Base-by-base conservation (phyloP, 1,140 invertebrate genomes). In the Drosophila tristis region DNA sequence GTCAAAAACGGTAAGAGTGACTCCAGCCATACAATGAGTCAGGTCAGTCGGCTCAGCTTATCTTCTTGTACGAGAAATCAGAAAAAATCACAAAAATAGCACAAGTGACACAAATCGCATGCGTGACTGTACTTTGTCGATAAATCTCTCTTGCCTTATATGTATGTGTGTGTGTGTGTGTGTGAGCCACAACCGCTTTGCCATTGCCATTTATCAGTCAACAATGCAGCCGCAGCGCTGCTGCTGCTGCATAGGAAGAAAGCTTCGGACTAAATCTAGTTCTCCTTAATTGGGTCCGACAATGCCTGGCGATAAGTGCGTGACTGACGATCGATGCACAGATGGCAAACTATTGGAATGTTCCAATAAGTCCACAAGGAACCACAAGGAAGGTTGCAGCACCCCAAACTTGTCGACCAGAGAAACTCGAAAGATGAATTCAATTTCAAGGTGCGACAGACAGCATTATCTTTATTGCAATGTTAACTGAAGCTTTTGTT, bases 391-490 rank as follows among this genome's bases (percentile, higher is more conserved):
- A 47, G 5, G 35, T 13, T 42, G 3, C 31, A 20, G 6, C 16
- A 31, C 9, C 9, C 29, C 15, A 29, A 49, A 39, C 23, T 9
- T 0, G 16, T 8, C 11, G 35, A 5, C 6, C 47, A 63, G 31
- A 31, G 65, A 55, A 66, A 54, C 42, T 43, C 23, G 16, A 51
- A n/a, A 64, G 31, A 20, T 63, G 6, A 50, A 44, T 64, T 45
- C 63, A 43, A 65, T 51, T 63, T 65, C 35, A 66, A 70, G 66
- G 66, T 67, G 64, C 35, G 43, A 62, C 66, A 7, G 26, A 25
- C 35, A 20, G 43, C 45, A 62, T 74, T 74, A 63, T 44, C 68
- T 56, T 73, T 44, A 73, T 55, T 72, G 43, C 26, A 23, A n/a
- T 56, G 58, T 56, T 73, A 45, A 56, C 31, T 63, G 51, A 25